Evolutionary conservation across 1,140 invertebrate species (phyloP), one percentile per base, ranked within the genome.

Genomic region (Aphidius gifuensis): DNA sequence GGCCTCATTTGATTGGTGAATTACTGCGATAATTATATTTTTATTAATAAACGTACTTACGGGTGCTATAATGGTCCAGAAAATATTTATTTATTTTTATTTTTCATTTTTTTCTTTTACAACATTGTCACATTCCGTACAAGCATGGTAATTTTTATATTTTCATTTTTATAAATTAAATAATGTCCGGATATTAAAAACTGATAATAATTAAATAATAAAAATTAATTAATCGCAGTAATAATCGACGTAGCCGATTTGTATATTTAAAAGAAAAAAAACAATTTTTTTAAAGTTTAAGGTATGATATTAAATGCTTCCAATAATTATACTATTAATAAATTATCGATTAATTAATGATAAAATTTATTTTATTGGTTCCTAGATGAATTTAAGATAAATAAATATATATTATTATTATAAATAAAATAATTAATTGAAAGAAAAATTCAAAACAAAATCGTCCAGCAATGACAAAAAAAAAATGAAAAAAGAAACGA

Each of bases 241-340:
- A 42, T 11, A 50, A 50, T 49, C 6, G n/a, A 50, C 46, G 53
- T 32, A 55, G 39, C 44, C 44, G 11, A 48, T 60, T 40, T 54
- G 50, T 55, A 61, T 55, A 46, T 47, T 60, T 43, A 21, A 21
- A 61, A 62, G 62, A 23, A 53, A 61, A 53, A 51, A 64, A 59
- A 23, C 2, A 32, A 32, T 32, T 32, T 32, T 32, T 32, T 32
- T 32, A 3, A 32, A 32, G 42, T 55, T 55, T 55, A 55, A 55
- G 40, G 40, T 69, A 65, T 69, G 67, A 74, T 74, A 77, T 77
- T 76, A 78, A 77, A 80, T 79, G 76, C 79, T 80, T 81, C 77
- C 75, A 79, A 76, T 74, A 78, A 66, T 39, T 75, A 71, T 79
- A 78, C 68, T 71, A 78, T 73, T 73, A 62, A 32, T 49, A 58